These are phyloP conservation scores for Cariama cristata DNA, from an alignment of 2,113 vertebrate species.

Conservation along the genomic window DNA sequence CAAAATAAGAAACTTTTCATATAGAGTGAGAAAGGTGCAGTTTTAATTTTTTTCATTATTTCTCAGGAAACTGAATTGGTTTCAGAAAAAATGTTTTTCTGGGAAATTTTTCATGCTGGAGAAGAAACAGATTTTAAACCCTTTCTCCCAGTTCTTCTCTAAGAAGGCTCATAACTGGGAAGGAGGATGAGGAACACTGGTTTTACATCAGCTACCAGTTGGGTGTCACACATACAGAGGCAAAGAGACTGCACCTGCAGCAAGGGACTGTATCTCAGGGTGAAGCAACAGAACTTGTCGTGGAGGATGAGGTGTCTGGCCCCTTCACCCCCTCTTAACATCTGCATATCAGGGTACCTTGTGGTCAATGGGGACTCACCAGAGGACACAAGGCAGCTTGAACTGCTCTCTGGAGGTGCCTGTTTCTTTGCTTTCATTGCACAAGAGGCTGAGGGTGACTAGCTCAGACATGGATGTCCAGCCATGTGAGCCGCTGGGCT, in stretches of 20 bases:
- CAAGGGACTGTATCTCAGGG: background rate
- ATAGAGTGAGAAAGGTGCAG: background rate
- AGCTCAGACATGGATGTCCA: background rate
- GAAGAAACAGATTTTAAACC: background rate
- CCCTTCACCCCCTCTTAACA: background rate
- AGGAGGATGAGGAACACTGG: background rate
- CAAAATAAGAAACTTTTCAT: background rate
- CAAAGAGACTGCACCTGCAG: background rate
- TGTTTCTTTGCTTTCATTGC: background rate
- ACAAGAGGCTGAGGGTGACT: background rate
- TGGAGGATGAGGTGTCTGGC: background rate
- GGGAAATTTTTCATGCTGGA: background rate
- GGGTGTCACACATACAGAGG: background rate
- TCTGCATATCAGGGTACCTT: background rate
- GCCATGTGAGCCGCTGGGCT: background rate
- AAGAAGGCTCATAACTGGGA: background rate
- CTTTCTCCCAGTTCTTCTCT: background rate
- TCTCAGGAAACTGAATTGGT: background rate
- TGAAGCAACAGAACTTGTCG: background rate
- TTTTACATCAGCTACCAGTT: background rate
- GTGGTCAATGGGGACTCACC: no score
- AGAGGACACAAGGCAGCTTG: background rate
- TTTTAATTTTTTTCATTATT: background rate
- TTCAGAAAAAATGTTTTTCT: background rate
- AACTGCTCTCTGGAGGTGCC: background rate